Evolutionary conservation across 2,888 invertebrate genomes (phyloP), one percentile per base, ranked within the genome.

Genomic region (Aphidius colemani): DNA sequence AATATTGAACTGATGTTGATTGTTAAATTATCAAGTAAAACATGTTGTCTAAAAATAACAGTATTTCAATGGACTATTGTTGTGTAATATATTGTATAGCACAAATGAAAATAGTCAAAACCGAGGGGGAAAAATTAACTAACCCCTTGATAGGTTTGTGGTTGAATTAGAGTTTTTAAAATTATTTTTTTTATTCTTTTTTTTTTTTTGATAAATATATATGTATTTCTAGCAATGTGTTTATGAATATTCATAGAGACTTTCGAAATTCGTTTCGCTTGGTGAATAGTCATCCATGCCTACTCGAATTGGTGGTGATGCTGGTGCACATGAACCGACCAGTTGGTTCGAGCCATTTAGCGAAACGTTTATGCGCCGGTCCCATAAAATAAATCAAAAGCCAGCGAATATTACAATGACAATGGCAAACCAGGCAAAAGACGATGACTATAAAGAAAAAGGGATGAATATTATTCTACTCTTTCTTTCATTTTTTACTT

Each of bases 361-460:
- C 69, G 58, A 66, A 67, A 68, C 67, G 66, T 69, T 70, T 69
- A 69, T 74, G 73, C 72, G 72, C 68, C 69, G 71, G 72, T 70
- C 72, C 72, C 73, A 71, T 73, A 71, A 75, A 74, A 78, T 76
- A 75, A 77, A 78, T 76, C 76, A 78, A 75, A 75, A 75, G 70
- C 71, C 57, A 57, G 67, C 68, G 71, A 69, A 72, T 70, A 73
- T 78, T 77, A 76, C 66, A 78, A 78, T 76, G 74, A 77, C 78
- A 78, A 78, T 75, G 70, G 73, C 57, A 10, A 7, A 39, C 7
- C 8, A 13, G 7, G 44, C 18, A 18, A 53, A 45, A 44, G 44
- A 46, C 0, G 18, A 10, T 13, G 39, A 51, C 40, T 30, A 40
- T 10, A 51, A n/a, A 50, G 50, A 50, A 30, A 50, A 30, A 50